Evolutionary conservation across 2,888 invertebrate species (phyloP).

Genomic region (Trichopria drosophilae): DNA sequence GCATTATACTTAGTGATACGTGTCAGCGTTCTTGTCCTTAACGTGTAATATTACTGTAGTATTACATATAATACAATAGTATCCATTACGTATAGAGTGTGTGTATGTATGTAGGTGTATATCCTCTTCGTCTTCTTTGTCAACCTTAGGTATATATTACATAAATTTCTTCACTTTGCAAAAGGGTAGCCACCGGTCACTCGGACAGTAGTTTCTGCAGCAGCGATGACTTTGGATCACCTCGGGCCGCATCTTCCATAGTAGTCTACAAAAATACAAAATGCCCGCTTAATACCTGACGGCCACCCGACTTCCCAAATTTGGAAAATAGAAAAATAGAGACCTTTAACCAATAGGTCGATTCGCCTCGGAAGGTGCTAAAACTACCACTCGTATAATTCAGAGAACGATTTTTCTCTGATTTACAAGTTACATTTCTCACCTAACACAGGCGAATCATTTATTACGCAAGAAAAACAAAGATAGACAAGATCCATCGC

Average conservation of each 20-base stretch:
- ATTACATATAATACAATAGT: constrained; percentile 51
- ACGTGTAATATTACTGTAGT: no score
- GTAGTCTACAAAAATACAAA: constrained; percentile 65
- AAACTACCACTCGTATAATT: no score
- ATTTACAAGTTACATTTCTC: no score
- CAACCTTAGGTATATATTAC: constrained; percentile 51
- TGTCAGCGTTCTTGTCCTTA: constrained; percentile 55
- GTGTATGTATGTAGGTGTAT: constrained; percentile 39
- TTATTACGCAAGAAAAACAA: constrained; percentile 20
- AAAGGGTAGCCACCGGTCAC: constrained; percentile 62
- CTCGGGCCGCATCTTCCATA: constrained; percentile 74
- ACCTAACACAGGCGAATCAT: no score
- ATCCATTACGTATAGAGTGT: constrained; percentile 49
- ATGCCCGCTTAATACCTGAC: no score
- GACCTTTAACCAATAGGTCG: no score
- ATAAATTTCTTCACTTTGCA: constrained; percentile 60
- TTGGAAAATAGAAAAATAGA: no score
- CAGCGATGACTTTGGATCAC: constrained; percentile 80
- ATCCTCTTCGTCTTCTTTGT: constrained; percentile 26
- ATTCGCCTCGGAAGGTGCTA: no score
- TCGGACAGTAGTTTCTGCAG: constrained; percentile 85
- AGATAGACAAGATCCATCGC: constrained; percentile 21
- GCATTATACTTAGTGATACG: constrained; percentile 56
- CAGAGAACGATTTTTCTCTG: constrained; percentile 21
- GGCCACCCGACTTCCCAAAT: no score